Base-by-base conservation (phyloP, 1,140 invertebrate species). In the Drosophila bipectinata region DNA sequence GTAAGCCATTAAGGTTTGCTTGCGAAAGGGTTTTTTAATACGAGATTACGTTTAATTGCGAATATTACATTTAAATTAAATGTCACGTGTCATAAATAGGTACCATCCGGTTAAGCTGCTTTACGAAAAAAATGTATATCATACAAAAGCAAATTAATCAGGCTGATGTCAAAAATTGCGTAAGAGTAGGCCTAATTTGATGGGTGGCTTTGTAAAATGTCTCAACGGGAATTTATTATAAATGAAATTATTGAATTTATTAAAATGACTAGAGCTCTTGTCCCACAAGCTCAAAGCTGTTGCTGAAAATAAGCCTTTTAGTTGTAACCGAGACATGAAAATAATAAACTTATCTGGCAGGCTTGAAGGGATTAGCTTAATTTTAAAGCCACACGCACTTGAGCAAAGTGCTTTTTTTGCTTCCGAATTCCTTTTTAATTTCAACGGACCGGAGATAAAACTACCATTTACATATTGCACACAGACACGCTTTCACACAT, bases 391-490 rank as follows among this genome's bases (percentile, higher is more conserved):
- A 69, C 64, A 28, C 26, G 26, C 26, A 28, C 5, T 69, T 32
- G n/a, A 39, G 28, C 10, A 34, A 21, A n/a, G n/a, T n/a, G n/a
- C n/a, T n/a, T n/a, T n/a, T 44, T 52, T 30, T 55, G 71, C 60
- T 66, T 56, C 54, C 30, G 56, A 71, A 66, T 80, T 76, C 66
- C 72, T 66, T 71, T 79, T 79, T 66, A 76, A 62, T 83, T 74
- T 74, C 59, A 53, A 73, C 71, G 58, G 71, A 57, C 59, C 59
- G 48, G 59, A 74, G 59, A 74, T 74, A 74, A 73, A 64, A 74
- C 72, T 75, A 75, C 48, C 72, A 75, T 75, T 75, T 75, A 75
- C 72, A 75, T 75, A 75, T 76, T 63, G 44, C 60, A 64, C 58
- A 62, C 48, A 75, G 34, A 55, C 63, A 69, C 63, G 64, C 51